phyloP scores from a whole-genome alignment of 2,888 invertebrate species.

The Perizoma flavofasciatum region DNA sequence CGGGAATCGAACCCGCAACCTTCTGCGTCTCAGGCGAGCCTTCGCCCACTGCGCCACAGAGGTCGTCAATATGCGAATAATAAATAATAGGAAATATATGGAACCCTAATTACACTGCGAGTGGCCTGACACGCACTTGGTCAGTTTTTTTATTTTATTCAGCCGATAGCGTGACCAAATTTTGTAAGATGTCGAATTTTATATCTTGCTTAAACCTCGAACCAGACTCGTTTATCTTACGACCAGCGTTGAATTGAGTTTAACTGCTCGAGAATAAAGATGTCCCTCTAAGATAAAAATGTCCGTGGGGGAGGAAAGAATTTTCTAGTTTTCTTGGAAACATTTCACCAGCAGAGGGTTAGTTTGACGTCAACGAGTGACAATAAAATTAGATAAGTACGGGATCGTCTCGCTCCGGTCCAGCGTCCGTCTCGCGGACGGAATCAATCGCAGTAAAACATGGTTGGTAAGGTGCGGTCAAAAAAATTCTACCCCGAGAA shows the following conservation, averaged over 20 bases:
- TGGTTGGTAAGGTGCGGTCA: slow-evolving; percentile 58
- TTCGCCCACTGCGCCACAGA: too few species aligned
- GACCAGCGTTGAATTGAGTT: slow-evolving; percentile 72
- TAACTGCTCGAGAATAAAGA: slow-evolving; percentile 77
- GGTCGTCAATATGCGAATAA: too few species aligned
- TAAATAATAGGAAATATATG: too few species aligned
- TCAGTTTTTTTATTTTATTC: slow-evolving; percentile 26
- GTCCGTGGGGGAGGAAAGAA: slow-evolving; percentile 64
- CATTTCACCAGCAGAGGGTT: slow-evolving; percentile 65
- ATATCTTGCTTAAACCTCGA: slow-evolving; percentile 50
- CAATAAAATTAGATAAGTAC: slow-evolving; percentile 84
- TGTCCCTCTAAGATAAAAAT: slow-evolving; percentile 74
- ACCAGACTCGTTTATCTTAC: slow-evolving; percentile 61
- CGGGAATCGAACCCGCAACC: too few species aligned
- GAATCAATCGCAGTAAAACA: slow-evolving; percentile 83
- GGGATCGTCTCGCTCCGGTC: slow-evolving; percentile 69
- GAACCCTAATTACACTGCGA: too few species aligned
- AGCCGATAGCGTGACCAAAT: slow-evolving; percentile 43
- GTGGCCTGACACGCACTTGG: too few species aligned
- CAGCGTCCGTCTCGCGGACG: slow-evolving; percentile 72
- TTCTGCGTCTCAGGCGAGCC: too few species aligned
- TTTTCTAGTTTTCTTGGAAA: slow-evolving; percentile 65
- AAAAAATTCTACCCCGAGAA: slow-evolving; percentile 36
- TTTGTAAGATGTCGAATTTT: slow-evolving; percentile 52
- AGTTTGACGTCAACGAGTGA: slow-evolving; percentile 69